A percentile compares a stretch with the other conserved stretches of the same genome.
Evolutionary conservation across 1,140 invertebrate species (phyloP).

Genomic region (Drosophila punjabiensis): DNA sequence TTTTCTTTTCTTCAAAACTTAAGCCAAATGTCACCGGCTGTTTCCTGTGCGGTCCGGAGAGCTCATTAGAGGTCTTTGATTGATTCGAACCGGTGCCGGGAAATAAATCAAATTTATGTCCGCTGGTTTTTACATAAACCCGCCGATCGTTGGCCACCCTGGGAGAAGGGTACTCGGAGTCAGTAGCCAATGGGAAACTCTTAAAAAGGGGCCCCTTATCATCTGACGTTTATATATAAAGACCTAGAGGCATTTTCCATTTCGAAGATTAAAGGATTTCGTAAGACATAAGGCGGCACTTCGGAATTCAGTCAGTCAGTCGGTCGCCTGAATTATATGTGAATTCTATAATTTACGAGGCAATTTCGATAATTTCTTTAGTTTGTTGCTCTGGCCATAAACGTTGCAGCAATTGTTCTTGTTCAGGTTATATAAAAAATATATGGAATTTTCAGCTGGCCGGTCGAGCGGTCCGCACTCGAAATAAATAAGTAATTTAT

Average conservation of each 20-base stretch:
- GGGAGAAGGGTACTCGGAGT: background rate
- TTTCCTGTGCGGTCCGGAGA: conserved; percentile 62
- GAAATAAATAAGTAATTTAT: conserved; percentile 83
- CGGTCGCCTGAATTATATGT: conserved; percentile 47
- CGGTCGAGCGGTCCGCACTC: conserved; percentile 31
- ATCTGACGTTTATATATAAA: background rate
- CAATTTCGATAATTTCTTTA: conserved; percentile 75
- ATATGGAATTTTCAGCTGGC: conserved; percentile 22
- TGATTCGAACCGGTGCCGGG: conserved; percentile 54
- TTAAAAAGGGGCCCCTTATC: conserved; percentile 16
- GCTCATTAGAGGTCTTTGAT: conserved; percentile 63
- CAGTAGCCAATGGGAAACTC: conserved; percentile 35
- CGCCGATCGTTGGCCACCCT: conserved; percentile 28
- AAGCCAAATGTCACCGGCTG: conserved; percentile 67
- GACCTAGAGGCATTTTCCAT: conserved; percentile 21
- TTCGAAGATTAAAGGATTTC: conserved; percentile 52
- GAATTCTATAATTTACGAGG: conserved; percentile 75
- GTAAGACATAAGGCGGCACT: conserved; percentile 40
- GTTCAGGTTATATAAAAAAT: conserved; percentile 46
- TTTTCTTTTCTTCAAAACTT: conserved; percentile 14
- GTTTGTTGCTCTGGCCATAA: conserved; percentile 56
- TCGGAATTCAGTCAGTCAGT: conserved; percentile 22
- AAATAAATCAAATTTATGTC: conserved; percentile 82
- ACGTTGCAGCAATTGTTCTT: conserved; percentile 71
- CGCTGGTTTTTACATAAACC: conserved; percentile 45